Base-by-base conservation (phyloP, 2,797 vertebrate genomes). In the Hippopotamyrus pictus region DNA sequence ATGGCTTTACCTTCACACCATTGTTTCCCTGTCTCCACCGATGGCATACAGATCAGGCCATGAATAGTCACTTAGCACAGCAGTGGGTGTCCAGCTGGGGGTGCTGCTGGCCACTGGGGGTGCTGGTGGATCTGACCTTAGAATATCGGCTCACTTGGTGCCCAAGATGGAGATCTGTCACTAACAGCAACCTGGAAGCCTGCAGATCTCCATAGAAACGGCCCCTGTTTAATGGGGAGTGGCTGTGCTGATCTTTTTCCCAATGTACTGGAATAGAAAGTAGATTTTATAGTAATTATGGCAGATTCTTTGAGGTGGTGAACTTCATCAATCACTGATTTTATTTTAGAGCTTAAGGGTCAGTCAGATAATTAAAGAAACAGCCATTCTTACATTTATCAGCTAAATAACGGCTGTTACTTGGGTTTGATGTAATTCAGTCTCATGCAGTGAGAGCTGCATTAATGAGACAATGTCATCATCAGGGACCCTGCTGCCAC, bases 401-500 rank as follows among this genome's bases (percentile, higher is more conserved):
- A n/a, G 37, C n/a, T 79, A 46, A 46, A 9, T 22, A 82, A 6
- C 8, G 29, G 41, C 19, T 9, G 7, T n/a, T 44, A 44, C 73
- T 19, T 79, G 33, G 37, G 37, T 22, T 44, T 46, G 17, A 46
- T 82, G 19, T 44, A 46, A 82, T 82, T 82, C 41, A 82, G n/a
- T 46, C 12, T 37, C 29, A 41, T 6, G 2, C 69, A 73, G 29
- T 19, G 5, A 0, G 33, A 73, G 12, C 33, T 33, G 69, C 69
- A 41, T 41, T 73, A 33, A 76, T 41, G 48, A 37, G 17, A 17
- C 3, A 5, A 59, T 87, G 37, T 92, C 48, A 79, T 91, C 91
- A 85, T 37, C 94, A 99, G 98, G 98, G 93, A 99, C 98, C 91
- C 95, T 99, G 95, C 96, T 99, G 92, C 98, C 98, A 88, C 96